phyloP scores from a whole-genome alignment of 2,113 vertebrate genomes.

The Nibea albiflora region DNA sequence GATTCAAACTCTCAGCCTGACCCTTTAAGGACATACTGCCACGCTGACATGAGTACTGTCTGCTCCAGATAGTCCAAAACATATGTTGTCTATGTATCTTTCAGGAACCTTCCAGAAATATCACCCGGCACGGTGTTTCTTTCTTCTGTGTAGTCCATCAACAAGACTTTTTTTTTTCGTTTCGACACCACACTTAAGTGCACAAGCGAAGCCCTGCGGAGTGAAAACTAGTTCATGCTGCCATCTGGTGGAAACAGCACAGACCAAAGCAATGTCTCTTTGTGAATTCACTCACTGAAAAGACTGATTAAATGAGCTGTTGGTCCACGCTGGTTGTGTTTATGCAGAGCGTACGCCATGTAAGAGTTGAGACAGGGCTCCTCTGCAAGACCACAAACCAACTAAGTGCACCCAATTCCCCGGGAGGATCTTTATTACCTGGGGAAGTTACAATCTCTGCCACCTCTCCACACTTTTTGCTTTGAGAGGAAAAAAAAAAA shows the following conservation, averaged over 20 bases:
- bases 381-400: background rate
- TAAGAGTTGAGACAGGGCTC: no score
- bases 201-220: background rate
- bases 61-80: background rate
- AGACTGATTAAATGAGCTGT: background rate
- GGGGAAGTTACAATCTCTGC: background rate
- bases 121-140: background rate
- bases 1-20: background rate
- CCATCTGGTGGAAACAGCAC: constrained; percentile 61
- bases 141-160: background rate
- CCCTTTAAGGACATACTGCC: background rate
- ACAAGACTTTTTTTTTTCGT: background rate
- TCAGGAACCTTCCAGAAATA: background rate
- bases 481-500: background rate
- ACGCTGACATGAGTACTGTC: background rate
- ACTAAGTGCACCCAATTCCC: background rate
- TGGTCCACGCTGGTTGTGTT: background rate
- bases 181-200: background rate
- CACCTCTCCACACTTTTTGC: background rate
- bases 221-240: constrained; percentile 36
- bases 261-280: background rate
- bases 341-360: background rate
- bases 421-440: background rate
- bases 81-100: background rate
- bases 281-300: background rate